A percentile compares a stretch with the other conserved stretches of the same genome.
Evolutionary conservation across 2,797 vertebrate species (phyloP).

Genomic region (Nothura maculosa): DNA sequence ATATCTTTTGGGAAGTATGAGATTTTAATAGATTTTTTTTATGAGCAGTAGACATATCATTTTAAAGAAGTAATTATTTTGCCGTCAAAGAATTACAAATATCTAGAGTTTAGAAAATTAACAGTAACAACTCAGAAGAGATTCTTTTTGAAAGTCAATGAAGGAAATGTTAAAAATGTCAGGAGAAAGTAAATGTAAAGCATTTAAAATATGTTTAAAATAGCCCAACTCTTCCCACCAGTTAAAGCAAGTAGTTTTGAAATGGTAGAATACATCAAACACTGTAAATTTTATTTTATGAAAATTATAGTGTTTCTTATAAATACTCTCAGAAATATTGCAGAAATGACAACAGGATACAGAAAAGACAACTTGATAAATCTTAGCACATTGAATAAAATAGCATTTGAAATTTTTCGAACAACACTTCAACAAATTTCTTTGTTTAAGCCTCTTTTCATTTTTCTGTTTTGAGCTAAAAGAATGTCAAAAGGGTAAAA

Average conservation of each 20-base stretch:
- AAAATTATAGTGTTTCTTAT: not conserved
- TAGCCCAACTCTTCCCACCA: not conserved
- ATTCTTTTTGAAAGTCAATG: not conserved
- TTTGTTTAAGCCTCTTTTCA: not conserved
- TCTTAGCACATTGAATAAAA: not conserved
- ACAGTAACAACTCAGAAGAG: not conserved
- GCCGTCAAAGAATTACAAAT: not conserved
- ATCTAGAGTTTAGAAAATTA: not conserved
- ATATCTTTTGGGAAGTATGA: fast-evolving
- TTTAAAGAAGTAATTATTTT: not conserved
- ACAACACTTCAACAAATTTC: not conserved
- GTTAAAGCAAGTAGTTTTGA: not conserved
- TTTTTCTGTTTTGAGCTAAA: not conserved
- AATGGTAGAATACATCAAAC: not conserved
- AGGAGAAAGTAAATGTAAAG: not conserved
- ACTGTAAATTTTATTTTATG: not conserved
- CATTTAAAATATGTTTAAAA: not conserved
- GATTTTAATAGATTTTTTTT: not conserved
- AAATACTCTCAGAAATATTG: not conserved
- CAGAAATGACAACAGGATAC: not conserved
- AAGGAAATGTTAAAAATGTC: not conserved
- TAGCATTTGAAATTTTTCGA: not conserved
- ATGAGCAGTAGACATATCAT: not conserved
- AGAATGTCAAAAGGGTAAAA: not conserved
- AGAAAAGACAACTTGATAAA: not conserved